Evolutionary conservation across 2,113 vertebrate genomes (phyloP).

Genomic region (Coregonus clupeaformis): DNA sequence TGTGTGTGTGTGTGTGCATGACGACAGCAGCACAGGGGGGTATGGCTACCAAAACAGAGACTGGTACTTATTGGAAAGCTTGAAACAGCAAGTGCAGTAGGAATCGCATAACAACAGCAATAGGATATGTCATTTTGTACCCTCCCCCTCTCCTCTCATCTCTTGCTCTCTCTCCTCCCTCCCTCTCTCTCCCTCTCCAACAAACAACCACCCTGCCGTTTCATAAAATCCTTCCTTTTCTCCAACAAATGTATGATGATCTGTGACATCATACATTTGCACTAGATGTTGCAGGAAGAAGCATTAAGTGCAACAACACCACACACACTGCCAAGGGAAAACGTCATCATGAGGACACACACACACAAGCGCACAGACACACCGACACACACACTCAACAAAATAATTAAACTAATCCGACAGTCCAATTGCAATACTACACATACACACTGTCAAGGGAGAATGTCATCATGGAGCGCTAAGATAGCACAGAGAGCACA

Average conservation of each 20-base stretch:
- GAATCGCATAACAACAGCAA: not conserved
- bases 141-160: not conserved
- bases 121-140: not conserved
- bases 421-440: not conserved
- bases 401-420: not conserved
- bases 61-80: not conserved
- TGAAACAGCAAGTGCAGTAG: not conserved
- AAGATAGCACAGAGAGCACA: too few species aligned
- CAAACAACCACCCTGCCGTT: not conserved
- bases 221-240: not conserved
- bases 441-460: not conserved
- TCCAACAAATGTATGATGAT: conserved; percentile 27
- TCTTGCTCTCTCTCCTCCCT: too few species aligned
- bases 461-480: too few species aligned
- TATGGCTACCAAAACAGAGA: not conserved
- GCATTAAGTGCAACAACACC: conserved; percentile 25
- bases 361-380: not conserved
- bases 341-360: conserved; percentile 10
- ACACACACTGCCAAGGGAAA: conserved; percentile 31
- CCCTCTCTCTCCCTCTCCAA: not conserved
- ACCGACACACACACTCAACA: not conserved
- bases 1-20: not conserved
- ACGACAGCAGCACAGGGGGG: not conserved
- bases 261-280: conserved; percentile 36
- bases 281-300: conserved; percentile 46